phyloP scores from a whole-genome alignment of 2,888 invertebrate species.

The Malthinus seriepunctatus region DNA sequence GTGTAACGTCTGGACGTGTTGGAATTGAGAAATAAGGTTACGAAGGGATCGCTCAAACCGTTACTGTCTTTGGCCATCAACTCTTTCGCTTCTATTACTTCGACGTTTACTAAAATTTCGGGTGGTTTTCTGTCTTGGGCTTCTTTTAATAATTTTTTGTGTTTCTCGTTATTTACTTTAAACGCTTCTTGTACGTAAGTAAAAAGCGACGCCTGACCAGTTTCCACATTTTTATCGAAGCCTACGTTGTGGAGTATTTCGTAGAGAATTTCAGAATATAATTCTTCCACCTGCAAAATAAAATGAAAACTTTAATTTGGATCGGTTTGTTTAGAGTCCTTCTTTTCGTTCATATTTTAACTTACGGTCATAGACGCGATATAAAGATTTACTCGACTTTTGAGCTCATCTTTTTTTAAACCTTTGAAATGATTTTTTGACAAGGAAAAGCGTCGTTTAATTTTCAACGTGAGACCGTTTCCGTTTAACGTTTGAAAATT shows the following conservation, averaged over 20 bases:
- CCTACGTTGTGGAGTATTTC: conserved; percentile 85
- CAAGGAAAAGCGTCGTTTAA: conserved; percentile 51
- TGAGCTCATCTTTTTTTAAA: conserved; percentile 74
- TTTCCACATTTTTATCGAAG: conserved; percentile 72
- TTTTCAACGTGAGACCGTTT: conserved; percentile 12
- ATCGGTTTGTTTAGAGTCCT: no score
- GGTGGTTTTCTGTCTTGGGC: conserved; percentile 82
- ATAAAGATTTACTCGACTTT: conserved; percentile 72
- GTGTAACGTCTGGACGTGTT: conserved; percentile 79
- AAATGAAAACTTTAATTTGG: not conserved
- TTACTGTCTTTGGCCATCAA: conserved; percentile 83
- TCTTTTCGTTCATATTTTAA: conserved; percentile 41
- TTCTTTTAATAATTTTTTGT: conserved; percentile 69
- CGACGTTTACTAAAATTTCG: conserved; percentile 80
- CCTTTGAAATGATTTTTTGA: conserved; percentile 74
- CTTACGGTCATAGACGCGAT: conserved; percentile 83
- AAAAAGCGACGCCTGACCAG: conserved; percentile 70
- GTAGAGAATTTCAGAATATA: conserved; percentile 81
- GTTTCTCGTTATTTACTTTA: conserved; percentile 76
- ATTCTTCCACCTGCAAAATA: conserved; percentile 75
- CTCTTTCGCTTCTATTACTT: conserved; percentile 86
- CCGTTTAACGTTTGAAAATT: not conserved
- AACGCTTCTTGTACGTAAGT: conserved; percentile 81
- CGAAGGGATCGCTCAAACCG: conserved; percentile 97
- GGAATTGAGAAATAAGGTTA: conserved; percentile 85